Conservation (phyloP, 2,797 vertebrate genomes). For the Siniperca obscura region DNA sequence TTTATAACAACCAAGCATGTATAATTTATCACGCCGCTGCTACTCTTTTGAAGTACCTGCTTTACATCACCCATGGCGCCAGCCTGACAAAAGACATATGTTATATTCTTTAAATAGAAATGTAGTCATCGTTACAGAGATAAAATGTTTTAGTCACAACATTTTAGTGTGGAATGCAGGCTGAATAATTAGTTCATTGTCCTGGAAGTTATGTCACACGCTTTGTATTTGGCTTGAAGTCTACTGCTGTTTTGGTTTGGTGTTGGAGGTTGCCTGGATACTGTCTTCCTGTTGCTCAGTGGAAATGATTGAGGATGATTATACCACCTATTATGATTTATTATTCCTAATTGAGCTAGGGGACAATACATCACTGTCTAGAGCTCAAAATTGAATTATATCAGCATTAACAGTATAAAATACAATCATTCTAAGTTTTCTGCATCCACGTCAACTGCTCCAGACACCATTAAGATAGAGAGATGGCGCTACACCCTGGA, state of each 20-base stretch:
- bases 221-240: conserved; percentile 51
- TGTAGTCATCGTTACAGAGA: conserved; percentile 15
- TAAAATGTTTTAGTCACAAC: conserved; percentile 40
- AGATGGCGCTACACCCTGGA: conserved; percentile 11
- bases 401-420: conserved; percentile 32
- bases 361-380: conserved; percentile 66
- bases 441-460: conserved; percentile 25
- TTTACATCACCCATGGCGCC: conserved; percentile 8
- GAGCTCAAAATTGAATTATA: conserved; percentile 59
- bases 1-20: conserved; percentile 49
- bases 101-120: conserved; percentile 35
- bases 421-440: conserved; percentile 24
- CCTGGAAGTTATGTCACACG: conserved; percentile 60
- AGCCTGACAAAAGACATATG: conserved; percentile 2
- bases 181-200: conserved; percentile 59
- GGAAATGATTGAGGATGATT: conserved; percentile 69
- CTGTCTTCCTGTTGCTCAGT: conserved; percentile 54
- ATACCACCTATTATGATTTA: conserved; percentile 70
- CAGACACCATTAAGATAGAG: conserved; percentile 13
- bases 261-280: conserved; percentile 71
- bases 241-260: conserved; percentile 65
- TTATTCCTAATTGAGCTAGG: conserved; percentile 64
- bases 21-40: conserved; percentile 45
- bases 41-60: conserved; percentile 29
- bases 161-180: conserved; percentile 48